Percentiles rank a stretch among this genome's conserved stretches.
These are phyloP conservation scores for Pocillopora grandis DNA, from an alignment of 92 coral and sea anemone species.

Conservation along the genomic window DNA sequence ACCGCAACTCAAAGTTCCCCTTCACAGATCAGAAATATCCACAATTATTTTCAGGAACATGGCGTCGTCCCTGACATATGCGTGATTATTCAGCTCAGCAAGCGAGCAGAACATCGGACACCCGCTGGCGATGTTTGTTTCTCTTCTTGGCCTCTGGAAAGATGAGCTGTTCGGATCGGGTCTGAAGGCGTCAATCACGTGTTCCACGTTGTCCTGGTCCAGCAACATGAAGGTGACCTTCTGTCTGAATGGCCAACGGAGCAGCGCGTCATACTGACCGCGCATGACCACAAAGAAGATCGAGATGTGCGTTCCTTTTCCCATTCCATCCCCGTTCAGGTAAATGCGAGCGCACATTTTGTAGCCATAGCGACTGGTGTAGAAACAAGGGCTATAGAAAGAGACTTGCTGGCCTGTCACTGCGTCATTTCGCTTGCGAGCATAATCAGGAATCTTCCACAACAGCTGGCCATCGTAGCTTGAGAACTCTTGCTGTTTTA, in stretches of 20 bases:
- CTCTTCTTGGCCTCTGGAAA: conserved; percentile 80
- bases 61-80: conserved; percentile 36
- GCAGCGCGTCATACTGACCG: conserved; percentile 65
- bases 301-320: conserved; percentile 51
- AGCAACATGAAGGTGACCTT: conserved; percentile 68
- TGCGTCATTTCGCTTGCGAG: conserved; percentile 48
- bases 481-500: conserved; percentile 43
- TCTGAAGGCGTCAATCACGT: conserved; percentile 80
- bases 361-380: conserved; percentile 66
- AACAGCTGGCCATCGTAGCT: conserved; percentile 50
- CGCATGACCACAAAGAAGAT: conserved; percentile 68
- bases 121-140: conserved; percentile 87
- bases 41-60: conserved; percentile 36
- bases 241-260: conserved; percentile 86
- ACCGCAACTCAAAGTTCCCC: not conserved
- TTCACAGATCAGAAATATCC: conserved; percentile 28
- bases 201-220: conserved; percentile 80
- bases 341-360: conserved; percentile 69
- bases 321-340: conserved; percentile 68
- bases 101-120: conserved; percentile 76
- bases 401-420: conserved; percentile 42
- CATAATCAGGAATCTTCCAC: conserved; percentile 54
- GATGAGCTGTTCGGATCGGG: conserved; percentile 90
- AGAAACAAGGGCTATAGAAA: conserved; percentile 62
- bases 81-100: conserved; percentile 27